Percentiles rank a stretch among this genome's conserved stretches.
phyloP scores from a whole-genome alignment of 1,140 invertebrate genomes.

The Zaprionus ghesquierei region DNA sequence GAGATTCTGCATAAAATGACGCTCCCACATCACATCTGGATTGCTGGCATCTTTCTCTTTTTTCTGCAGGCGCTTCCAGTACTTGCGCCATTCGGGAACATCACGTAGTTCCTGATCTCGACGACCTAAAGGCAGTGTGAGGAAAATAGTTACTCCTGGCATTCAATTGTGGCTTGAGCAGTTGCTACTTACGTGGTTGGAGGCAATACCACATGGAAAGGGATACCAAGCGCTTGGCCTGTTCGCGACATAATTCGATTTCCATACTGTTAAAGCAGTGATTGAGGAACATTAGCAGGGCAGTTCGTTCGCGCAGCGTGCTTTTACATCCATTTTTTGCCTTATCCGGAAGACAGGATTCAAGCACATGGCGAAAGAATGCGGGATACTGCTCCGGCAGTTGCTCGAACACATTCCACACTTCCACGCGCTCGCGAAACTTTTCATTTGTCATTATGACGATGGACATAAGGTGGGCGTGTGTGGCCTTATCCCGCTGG shows the following conservation, averaged over 20 bases:
- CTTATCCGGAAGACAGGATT: conserved; percentile 82
- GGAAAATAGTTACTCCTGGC: background rate
- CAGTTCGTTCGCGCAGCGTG: conserved; percentile 91
- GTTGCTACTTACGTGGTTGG: conserved; percentile 87
- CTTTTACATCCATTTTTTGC: conserved; percentile 52
- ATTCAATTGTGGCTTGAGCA: no score
- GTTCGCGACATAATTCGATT: conserved; percentile 94
- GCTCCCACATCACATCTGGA: conserved; percentile 92
- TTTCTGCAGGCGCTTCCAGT: conserved; percentile 93
- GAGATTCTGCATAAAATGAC: conserved; percentile 92
- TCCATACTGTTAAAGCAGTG: conserved; percentile 99
- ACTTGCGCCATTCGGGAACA: conserved; percentile 95
- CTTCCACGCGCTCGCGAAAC: conserved; percentile 96
- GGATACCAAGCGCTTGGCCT: conserved; percentile 95
- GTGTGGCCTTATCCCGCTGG: conserved; percentile 86
- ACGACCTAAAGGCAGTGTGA: conserved; percentile 83
- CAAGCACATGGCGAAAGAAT: conserved; percentile 94
- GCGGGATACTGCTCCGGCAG: conserved; percentile 91
- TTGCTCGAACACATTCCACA: conserved; percentile 96
- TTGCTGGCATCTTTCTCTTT: conserved; percentile 87
- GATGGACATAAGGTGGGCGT: conserved; percentile 96
- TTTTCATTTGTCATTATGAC: conserved; percentile 99
- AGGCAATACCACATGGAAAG: conserved; percentile 97
- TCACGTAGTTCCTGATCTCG: conserved; percentile 93
- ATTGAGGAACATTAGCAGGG: conserved; percentile 95